These are phyloP conservation scores for Oscheius onirici DNA, from an alignment of 2,888 invertebrate genomes.

Conservation along the genomic window DNA sequence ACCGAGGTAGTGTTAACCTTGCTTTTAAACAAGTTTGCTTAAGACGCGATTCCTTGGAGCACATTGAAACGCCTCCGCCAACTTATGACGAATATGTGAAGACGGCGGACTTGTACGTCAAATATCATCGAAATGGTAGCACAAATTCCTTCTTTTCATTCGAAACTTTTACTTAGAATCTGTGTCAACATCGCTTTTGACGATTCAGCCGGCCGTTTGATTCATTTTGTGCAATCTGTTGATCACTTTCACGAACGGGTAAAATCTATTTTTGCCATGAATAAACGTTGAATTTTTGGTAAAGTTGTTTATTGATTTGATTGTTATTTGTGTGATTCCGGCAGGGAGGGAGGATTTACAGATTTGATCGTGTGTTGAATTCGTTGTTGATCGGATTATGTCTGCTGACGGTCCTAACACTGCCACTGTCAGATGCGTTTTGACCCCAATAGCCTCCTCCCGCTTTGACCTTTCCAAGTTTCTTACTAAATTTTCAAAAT, in stretches of 20 bases:
- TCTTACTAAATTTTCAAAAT: too few species aligned
- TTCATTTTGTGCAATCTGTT: not conserved
- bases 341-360: slow-evolving; percentile 12
- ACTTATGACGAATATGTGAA: slow-evolving; percentile 49
- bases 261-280: not conserved
- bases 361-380: slow-evolving; percentile 26
- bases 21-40: not conserved
- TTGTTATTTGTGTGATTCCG: not conserved
- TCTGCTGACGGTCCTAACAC: not conserved
- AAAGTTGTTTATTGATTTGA: too few species aligned
- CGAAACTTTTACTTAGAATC: not conserved
- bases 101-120: slow-evolving; percentile 46
- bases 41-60: slow-evolving; percentile 34
- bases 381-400: slow-evolving; percentile 28
- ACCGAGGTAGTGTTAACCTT: not conserved
- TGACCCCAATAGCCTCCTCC: not conserved
- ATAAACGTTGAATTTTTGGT: not conserved
- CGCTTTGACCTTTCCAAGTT: too few species aligned
- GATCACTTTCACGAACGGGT: not conserved
- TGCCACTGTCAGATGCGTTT: slow-evolving; percentile 14
- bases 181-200: not conserved
- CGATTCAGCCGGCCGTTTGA: not conserved
- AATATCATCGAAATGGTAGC: slow-evolving; percentile 39
- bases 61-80: slow-evolving; percentile 49
- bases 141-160: not conserved